Evolutionary conservation across 2,797 vertebrate species (phyloP).

Genomic region (Parauchenoglanis punctatus): DNA sequence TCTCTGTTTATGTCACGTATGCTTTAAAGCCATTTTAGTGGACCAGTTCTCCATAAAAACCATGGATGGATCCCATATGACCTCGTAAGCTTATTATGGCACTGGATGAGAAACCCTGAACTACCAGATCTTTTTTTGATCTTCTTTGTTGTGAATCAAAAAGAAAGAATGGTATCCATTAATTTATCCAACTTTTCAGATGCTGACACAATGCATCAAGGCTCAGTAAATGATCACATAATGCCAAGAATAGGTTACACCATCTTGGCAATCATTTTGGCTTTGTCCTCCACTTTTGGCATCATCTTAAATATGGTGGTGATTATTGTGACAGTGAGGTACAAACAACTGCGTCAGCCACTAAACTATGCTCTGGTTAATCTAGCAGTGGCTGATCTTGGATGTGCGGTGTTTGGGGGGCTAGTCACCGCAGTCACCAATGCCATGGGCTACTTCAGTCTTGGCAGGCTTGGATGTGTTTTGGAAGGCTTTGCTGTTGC

Average conservation of each 20-base stretch:
- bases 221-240: constrained; percentile 47
- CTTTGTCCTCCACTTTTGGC: constrained; percentile 64
- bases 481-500: constrained; percentile 85
- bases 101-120: not conserved
- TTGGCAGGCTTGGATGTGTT: constrained; percentile 81
- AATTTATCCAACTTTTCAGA: not conserved
- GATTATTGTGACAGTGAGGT: constrained; percentile 79
- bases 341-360: constrained; percentile 81
- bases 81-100: constrained; percentile 7
- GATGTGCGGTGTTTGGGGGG: constrained; percentile 81
- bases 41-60: constrained; percentile 41
- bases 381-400: constrained; percentile 83
- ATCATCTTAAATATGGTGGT: constrained; percentile 78
- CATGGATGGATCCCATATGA: constrained; percentile 31
- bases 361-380: constrained; percentile 86
- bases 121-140: not conserved
- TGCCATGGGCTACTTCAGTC: constrained; percentile 82
- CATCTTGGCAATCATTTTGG: constrained; percentile 65
- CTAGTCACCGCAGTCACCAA: constrained; percentile 79
- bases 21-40: constrained; percentile 42
- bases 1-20: constrained; percentile 57
- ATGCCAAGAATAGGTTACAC: constrained; percentile 66
- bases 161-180: constrained; percentile 28
- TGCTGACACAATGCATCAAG: not conserved
- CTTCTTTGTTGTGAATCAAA: not conserved